phyloP scores from a whole-genome alignment of 2,888 invertebrate genomes.

The Argyra leucocephala region DNA sequence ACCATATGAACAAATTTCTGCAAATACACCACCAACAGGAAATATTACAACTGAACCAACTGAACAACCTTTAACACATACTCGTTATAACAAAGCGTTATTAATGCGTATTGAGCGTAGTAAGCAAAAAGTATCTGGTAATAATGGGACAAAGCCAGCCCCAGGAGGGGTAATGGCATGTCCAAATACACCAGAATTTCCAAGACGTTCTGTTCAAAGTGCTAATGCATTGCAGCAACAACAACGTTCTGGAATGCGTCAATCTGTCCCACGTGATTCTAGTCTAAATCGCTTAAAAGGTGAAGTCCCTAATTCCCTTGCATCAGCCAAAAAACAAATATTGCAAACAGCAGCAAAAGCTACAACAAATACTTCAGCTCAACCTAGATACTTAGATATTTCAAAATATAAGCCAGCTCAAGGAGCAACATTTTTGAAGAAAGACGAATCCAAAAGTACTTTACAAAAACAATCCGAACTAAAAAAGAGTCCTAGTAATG shows the following conservation, averaged over 20 bases:
- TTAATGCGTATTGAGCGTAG: constrained; percentile 50
- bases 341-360: constrained; percentile 36
- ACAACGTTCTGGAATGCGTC: constrained; percentile 29
- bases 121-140: constrained; percentile 36
- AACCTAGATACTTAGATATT: constrained; percentile 52
- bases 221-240: constrained; percentile 28
- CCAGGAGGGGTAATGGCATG: constrained; percentile 40
- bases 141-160: constrained; percentile 17
- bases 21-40: constrained; percentile 33
- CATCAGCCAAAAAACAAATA: constrained; percentile 41
- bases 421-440: constrained; percentile 44
- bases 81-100: constrained; percentile 64
- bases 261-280: constrained; percentile 43
- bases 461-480: constrained; percentile 34
- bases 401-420: constrained; percentile 52
- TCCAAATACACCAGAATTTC: constrained; percentile 51
- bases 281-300: constrained; percentile 41
- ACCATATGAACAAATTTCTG: constrained; percentile 37
- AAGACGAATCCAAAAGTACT: constrained; percentile 49
- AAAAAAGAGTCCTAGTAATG: constrained; percentile 41
- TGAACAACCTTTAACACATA: constrained; percentile 43
- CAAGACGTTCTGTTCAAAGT: constrained; percentile 39
- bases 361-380: constrained; percentile 22
- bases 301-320: constrained; percentile 41
- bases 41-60: constrained; percentile 28